Evolutionary conservation across 2,888 invertebrate genomes (phyloP).

Genomic region (Ypsolopha sequella): DNA sequence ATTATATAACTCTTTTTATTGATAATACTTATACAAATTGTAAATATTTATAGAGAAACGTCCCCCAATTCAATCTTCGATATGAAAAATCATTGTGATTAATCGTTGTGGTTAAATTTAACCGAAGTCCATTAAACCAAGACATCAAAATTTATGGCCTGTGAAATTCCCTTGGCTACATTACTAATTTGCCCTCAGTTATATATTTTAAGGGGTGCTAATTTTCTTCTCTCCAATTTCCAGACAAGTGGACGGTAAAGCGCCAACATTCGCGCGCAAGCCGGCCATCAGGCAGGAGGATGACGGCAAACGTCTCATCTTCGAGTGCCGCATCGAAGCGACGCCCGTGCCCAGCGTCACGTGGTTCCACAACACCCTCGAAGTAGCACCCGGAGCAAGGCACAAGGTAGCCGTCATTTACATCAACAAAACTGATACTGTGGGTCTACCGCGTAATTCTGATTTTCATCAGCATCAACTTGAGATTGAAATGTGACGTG

Average conservation of each 20-base stretch:
- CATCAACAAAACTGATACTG: too few relatives aligned
- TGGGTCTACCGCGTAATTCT: too few relatives aligned
- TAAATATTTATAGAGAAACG: too few relatives aligned
- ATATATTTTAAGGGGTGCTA: background rate
- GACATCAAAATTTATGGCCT: background rate
- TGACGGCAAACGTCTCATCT: constrained; percentile 92
- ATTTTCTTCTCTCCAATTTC: background rate
- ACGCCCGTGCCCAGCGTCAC: constrained; percentile 90
- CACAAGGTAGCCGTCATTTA: constrained; percentile 77
- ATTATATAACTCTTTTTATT: too few relatives aligned
- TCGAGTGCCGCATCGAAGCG: constrained; percentile 95
- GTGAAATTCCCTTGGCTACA: too few relatives aligned
- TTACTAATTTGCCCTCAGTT: too few relatives aligned
- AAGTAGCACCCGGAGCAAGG: constrained; percentile 84
- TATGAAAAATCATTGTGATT: too few relatives aligned
- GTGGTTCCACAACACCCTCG: constrained; percentile 91
- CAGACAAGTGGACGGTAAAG: constrained; percentile 97
- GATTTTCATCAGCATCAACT: too few relatives aligned
- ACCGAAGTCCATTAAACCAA: constrained; percentile 4
- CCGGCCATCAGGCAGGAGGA: constrained; percentile 97
- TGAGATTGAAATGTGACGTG: too few relatives aligned
- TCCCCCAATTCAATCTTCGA: too few relatives aligned
- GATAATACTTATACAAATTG: too few relatives aligned
- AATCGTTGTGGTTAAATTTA: too few relatives aligned
- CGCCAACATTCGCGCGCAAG: constrained; percentile 98